These are phyloP conservation scores for Lordiphosa andalusiaca DNA, from an alignment of 2,888 invertebrate genomes.

Conservation along the genomic window DNA sequence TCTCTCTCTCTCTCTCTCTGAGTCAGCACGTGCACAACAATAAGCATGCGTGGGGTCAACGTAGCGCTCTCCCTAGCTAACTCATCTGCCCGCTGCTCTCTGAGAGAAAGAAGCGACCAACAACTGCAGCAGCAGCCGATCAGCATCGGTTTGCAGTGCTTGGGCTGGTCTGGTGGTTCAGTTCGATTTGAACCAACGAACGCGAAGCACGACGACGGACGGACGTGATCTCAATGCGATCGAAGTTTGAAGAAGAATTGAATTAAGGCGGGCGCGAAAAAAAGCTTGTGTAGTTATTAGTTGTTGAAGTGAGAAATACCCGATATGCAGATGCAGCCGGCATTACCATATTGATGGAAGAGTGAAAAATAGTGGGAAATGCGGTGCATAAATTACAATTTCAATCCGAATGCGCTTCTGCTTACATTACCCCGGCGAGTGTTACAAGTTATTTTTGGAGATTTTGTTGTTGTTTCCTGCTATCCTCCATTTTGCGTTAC, in stretches of 20 bases:
- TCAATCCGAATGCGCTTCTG: constrained; percentile 16
- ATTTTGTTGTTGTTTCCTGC: constrained; percentile 24
- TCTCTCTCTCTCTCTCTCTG: too few relatives aligned
- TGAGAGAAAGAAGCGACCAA: constrained; percentile 11
- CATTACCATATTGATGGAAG: constrained; percentile 5
- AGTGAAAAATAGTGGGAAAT: constrained; percentile 2
- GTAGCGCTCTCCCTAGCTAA: constrained; percentile 16
- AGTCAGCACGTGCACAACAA: constrained; percentile 47
- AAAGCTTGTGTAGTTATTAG: constrained; percentile 19
- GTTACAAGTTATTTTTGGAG: constrained; percentile 54
- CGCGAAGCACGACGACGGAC: constrained; percentile 24
- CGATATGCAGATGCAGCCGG: constrained; percentile 1
- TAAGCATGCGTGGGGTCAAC: constrained; percentile 39
- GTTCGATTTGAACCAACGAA: constrained; percentile 55
- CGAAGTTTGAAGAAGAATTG: constrained; percentile 12
- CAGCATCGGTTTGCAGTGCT: constrained; percentile 13
- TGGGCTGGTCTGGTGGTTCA: constrained; percentile 28
- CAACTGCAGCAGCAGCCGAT: constrained; percentile 14
- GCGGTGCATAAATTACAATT: constrained; percentile 38
- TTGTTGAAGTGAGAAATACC: constrained; percentile 11
- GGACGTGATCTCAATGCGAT: constrained; percentile 5
- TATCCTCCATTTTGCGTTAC: constrained; percentile 16
- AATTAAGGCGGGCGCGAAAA: constrained; percentile 25
- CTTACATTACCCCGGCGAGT: constrained; percentile 38
- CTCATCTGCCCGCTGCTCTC: neutral